Conservation (phyloP, 2,888 invertebrate genomes). For the Aelia acuminata region DNA sequence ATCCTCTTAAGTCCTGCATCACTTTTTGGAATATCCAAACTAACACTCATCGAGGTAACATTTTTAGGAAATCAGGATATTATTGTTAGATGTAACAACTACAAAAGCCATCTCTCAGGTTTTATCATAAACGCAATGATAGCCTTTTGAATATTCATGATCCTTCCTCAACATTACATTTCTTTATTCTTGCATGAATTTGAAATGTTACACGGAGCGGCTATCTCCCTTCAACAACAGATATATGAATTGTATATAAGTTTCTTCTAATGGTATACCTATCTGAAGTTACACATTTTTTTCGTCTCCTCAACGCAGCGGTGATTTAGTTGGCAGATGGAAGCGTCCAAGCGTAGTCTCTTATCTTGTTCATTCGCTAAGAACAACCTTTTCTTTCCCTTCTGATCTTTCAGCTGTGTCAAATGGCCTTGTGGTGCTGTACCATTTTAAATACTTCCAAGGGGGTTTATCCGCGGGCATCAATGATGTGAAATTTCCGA, state of each 20-base stretch:
- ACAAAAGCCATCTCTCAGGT: too few relatives aligned
- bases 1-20: too few relatives aligned
- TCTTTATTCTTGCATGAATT: not conserved
- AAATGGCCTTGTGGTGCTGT: conserved; percentile 4
- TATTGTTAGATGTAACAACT: too few relatives aligned
- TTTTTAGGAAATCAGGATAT: too few relatives aligned
- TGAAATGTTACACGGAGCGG: not conserved
- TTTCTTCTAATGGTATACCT: not conserved
- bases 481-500: too few relatives aligned
- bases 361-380: conserved; percentile 32
- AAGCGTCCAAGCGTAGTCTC: conserved; percentile 39
- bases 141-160: not conserved
- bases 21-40: too few relatives aligned
- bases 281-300: not conserved
- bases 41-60: too few relatives aligned
- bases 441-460: not conserved
- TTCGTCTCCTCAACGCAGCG: not conserved
- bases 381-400: conserved; percentile 37
- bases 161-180: not conserved
- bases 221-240: not conserved
- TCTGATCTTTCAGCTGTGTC: conserved; percentile 24
- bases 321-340: conserved; percentile 28
- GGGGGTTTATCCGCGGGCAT: not conserved
- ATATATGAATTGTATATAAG: not conserved
- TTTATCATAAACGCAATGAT: not conserved